A percentile compares a stretch with the other conserved stretches of the same genome.
Evolutionary conservation across 2,888 invertebrate genomes (phyloP).

Genomic region (Nephrotoma appendiculata): DNA sequence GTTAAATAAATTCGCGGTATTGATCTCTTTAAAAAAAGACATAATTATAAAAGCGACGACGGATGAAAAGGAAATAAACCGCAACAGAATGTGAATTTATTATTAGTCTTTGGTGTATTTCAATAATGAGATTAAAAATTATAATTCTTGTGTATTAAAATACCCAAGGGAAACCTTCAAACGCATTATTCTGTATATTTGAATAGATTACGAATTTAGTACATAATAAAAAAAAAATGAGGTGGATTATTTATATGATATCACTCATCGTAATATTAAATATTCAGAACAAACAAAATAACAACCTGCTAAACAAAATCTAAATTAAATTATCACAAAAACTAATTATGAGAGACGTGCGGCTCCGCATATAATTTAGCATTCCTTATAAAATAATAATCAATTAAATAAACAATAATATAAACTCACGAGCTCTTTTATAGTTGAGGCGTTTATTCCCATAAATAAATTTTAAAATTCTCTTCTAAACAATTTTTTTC

Average conservation of each 20-base stretch:
- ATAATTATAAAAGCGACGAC: background rate
- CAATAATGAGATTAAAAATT: background rate
- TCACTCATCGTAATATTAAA: background rate
- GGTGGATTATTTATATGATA: background rate
- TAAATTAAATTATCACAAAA: background rate
- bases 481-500: background rate
- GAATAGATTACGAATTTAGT: background rate
- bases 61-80: background rate
- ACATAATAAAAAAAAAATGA: background rate
- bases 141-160: background rate
- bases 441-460: background rate
- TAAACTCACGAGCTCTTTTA: background rate
- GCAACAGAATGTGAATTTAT: background rate
- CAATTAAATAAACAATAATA: background rate
- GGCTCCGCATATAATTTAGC: background rate
- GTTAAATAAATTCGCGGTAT: background rate
- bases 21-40: background rate
- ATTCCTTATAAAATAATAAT: background rate
- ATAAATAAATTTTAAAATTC: background rate
- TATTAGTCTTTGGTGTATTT: background rate
- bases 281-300: background rate
- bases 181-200: background rate
- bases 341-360: background rate
- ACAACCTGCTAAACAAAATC: background rate
- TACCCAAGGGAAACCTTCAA: background rate